These are phyloP conservation scores for Pterobdella sp. DNA, from an alignment of 2,888 invertebrate species.

Conservation along the genomic window DNA sequence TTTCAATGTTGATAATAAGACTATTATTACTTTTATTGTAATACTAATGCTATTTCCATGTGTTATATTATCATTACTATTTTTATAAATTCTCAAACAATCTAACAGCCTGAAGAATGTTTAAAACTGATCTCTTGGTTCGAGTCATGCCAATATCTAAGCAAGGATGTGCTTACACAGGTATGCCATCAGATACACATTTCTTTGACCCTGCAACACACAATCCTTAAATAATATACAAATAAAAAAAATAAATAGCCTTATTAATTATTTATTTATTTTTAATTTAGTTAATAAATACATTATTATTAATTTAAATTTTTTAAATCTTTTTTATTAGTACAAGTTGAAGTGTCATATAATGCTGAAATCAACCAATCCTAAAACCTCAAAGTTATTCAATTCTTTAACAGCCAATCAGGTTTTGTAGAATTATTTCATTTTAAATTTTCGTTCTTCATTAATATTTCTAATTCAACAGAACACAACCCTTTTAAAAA, in stretches of 20 bases:
- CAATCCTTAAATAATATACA: no score
- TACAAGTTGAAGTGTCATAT: conserved; percentile 61
- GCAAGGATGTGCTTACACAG: neutral
- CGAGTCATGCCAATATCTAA: neutral
- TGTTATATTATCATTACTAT: no score
- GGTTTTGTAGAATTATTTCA: neutral
- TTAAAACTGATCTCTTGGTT: neutral
- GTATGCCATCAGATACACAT: neutral
- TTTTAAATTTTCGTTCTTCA: neutral
- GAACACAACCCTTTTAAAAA: neutral
- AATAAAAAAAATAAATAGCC: no score
- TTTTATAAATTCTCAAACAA: neutral
- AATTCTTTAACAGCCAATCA: neutral
- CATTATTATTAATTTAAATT: neutral
- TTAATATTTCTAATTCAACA: neutral
- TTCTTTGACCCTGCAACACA: neutral
- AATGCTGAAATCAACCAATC: conserved; percentile 55
- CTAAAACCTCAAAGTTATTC: conserved; percentile 27
- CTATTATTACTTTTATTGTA: no score
- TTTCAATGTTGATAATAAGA: no score
- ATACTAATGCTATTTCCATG: no score
- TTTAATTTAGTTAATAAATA: conserved; percentile 7
- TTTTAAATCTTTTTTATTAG: conserved; percentile 31
- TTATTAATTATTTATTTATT: no score
- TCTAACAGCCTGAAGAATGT: neutral